Evolutionary conservation across 2,113 vertebrate species (phyloP), one percentile per base, ranked within the genome.

Genomic region (Calyptomena viridis): DNA sequence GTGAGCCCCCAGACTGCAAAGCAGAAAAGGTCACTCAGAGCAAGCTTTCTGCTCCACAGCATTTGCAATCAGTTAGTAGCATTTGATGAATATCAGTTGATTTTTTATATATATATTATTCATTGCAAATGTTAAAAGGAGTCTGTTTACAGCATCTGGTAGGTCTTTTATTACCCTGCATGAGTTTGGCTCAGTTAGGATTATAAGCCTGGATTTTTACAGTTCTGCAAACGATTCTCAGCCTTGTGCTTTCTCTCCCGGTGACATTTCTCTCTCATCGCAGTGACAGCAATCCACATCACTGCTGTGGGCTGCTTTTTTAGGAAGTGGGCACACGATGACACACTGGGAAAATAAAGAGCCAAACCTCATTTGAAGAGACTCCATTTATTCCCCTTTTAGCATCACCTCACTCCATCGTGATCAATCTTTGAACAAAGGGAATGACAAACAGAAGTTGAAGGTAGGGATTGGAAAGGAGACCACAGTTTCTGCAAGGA

Each of bases 211-310:
- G 27, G 8, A 63, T 22, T 73, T 84, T 93, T 73, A 73, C 74
- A 82, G 66, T 68, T 84, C 60, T 74, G 44, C 82, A 87, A 81
- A 84, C 75, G 23, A 67, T 93, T 93, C 81, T 81, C 62, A 92
- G 56, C 21, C 73, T 60, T 55, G 13, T 5, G 64, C 37, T 93
- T 89, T 94, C 76, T 84, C 64, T 90, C 30, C 53, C 25, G 27
- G 39, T 89, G n/a, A n/a, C n/a, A n/a, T n/a, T n/a, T n/a, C 73
- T 94, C 91, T 92, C 85, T 96, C 90, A 96, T 64, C 30, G 3
- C 60, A 22, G 60, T 92, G 80, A 94, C 86, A 92, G 72, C 73
- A 76, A 80, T 85, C 39, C 59, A 49, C 79, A 92, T 75, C 93
- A 68, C 76, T n/a, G 76, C 84, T 75, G 89, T 87, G 83, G 92